phyloP scores from a whole-genome alignment of 1,140 invertebrate species.

The Cotesia glomerata region DNA sequence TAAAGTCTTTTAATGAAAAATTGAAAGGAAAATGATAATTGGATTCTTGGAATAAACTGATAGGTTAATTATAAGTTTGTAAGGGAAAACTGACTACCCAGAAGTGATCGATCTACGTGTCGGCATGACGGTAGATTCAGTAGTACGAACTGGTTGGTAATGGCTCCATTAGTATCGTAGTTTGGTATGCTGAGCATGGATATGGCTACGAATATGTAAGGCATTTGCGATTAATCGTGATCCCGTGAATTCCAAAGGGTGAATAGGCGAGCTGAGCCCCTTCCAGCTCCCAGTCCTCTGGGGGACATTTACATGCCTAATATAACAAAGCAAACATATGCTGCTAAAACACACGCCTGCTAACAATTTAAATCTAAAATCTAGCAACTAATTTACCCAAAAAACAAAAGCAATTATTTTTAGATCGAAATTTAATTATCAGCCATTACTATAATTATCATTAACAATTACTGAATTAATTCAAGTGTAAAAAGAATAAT shows the following conservation, averaged over 20 bases:
- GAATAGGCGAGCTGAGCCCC: not conserved
- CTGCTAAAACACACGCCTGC: too few relatives aligned
- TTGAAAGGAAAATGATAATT: too few relatives aligned
- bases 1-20: too few relatives aligned
- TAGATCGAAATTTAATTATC: too few relatives aligned
- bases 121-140: not conserved
- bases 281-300: not conserved
- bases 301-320: constrained; percentile 2
- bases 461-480: too few relatives aligned
- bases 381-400: too few relatives aligned
- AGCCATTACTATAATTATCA: too few relatives aligned
- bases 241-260: constrained; percentile 38
- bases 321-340: not conserved
- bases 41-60: too few relatives aligned
- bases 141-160: constrained; percentile 29
- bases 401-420: too few relatives aligned
- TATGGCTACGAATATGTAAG: constrained; percentile 51
- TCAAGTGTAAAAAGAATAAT: not conserved
- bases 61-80: constrained; percentile 21
- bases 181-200: constrained; percentile 43
- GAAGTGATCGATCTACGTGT: constrained; percentile 49
- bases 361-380: too few relatives aligned
- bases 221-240: constrained; percentile 48
- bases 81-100: constrained; percentile 44
- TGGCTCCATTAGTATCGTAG: constrained; percentile 44